Percentiles rank a stretch among this genome's conserved stretches.
These are phyloP conservation scores for Prochilodus magdalenae DNA, from an alignment of 2,113 vertebrate genomes.

Conservation along the genomic window DNA sequence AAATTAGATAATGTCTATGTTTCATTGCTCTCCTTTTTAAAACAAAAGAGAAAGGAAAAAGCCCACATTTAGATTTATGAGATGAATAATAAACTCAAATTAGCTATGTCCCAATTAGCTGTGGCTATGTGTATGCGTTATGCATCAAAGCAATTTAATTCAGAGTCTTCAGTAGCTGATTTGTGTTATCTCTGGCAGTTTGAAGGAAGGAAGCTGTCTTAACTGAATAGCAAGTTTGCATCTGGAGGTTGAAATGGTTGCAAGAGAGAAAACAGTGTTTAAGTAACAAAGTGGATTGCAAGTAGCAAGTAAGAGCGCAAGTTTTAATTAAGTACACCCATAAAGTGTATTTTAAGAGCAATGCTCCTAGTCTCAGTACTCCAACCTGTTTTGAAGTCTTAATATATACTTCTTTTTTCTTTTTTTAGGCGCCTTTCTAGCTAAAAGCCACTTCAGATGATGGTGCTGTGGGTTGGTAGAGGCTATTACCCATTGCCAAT, in stretches of 20 bases:
- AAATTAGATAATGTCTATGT: slow-evolving; percentile 58
- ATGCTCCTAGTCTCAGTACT: slow-evolving; percentile 58
- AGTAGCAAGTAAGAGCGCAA: slow-evolving; percentile 64
- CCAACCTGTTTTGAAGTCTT: slow-evolving; percentile 69
- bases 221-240: slow-evolving; percentile 55
- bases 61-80: slow-evolving; percentile 32
- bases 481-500: slow-evolving; percentile 52
- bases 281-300: slow-evolving; percentile 38
- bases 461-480: slow-evolving; percentile 55
- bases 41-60: slow-evolving; percentile 26
- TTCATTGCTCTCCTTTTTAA: slow-evolving; percentile 36
- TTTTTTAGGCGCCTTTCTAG: slow-evolving; percentile 61
- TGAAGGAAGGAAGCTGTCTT: slow-evolving; percentile 49
- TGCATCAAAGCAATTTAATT: slow-evolving; percentile 35
- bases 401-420: slow-evolving; percentile 61
- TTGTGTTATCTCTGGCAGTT: slow-evolving; percentile 60
- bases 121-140: slow-evolving; percentile 36
- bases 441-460: slow-evolving; percentile 69
- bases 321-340: slow-evolving; percentile 70
- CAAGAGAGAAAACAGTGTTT: slow-evolving; percentile 58
- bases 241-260: slow-evolving; percentile 58
- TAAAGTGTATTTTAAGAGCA: slow-evolving; percentile 76
- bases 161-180: slow-evolving; percentile 47
- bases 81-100: slow-evolving; percentile 46
- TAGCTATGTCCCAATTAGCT: slow-evolving; percentile 35